phyloP scores from a whole-genome alignment of 1,140 invertebrate species.

The Ceratosolen fusciceps region DNA sequence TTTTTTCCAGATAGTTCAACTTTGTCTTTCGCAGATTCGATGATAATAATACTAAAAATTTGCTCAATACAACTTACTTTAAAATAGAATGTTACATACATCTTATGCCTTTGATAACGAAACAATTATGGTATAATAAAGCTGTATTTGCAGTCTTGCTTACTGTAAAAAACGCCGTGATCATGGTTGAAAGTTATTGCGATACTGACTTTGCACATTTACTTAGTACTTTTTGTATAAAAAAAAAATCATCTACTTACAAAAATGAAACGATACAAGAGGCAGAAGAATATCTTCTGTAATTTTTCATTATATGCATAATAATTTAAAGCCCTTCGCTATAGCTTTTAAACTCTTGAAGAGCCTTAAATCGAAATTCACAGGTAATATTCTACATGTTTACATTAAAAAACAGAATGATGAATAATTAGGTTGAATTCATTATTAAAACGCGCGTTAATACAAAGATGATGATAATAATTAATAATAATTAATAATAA shows the following conservation, averaged over 20 bases:
- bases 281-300: constrained; percentile 44
- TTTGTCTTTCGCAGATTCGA: not conserved
- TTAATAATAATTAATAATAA: constrained; percentile 38
- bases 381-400: constrained; percentile 41
- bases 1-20: not conserved
- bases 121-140: constrained; percentile 63
- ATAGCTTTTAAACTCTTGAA: constrained; percentile 27
- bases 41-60: constrained; percentile 30
- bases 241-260: constrained; percentile 47
- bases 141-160: constrained; percentile 61
- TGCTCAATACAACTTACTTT: constrained; percentile 49
- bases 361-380: constrained; percentile 38
- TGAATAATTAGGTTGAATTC: constrained; percentile 32
- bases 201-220: constrained; percentile 41
- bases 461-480: constrained; percentile 37
- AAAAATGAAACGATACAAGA: constrained; percentile 42
- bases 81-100: constrained; percentile 58
- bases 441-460: constrained; percentile 39
- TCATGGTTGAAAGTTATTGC: constrained; percentile 46
- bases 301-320: constrained; percentile 32
- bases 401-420: constrained; percentile 40
- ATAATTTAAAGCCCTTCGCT: constrained; percentile 44
- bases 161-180: constrained; percentile 54
- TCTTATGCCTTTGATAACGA: constrained; percentile 58
- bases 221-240: constrained; percentile 47